Evolutionary conservation across 2,888 invertebrate genomes (phyloP).

Genomic region (Lycocerus yunnanus): DNA sequence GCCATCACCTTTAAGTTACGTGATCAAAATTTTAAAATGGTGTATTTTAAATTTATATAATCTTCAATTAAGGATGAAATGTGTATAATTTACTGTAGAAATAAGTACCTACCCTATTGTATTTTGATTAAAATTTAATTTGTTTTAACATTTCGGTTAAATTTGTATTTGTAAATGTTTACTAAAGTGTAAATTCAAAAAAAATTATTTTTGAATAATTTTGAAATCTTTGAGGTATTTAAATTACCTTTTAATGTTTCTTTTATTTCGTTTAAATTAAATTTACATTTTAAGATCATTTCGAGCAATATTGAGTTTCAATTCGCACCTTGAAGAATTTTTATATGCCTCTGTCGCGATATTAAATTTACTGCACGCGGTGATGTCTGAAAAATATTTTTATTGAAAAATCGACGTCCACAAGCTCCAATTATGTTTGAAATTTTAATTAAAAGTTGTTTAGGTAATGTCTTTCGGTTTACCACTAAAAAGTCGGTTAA

Average conservation of each 20-base stretch:
- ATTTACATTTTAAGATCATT: not conserved
- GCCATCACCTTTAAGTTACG: too few species aligned
- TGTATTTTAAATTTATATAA: too few species aligned
- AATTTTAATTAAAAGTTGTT: constrained; percentile 11
- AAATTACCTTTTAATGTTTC: not conserved
- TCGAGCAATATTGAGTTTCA: not conserved
- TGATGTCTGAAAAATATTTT: not conserved
- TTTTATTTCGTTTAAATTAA: not conserved
- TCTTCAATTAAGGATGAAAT: too few species aligned
- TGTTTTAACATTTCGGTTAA: too few species aligned
- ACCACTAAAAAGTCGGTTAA: constrained; percentile 22
- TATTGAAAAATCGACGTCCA: not conserved
- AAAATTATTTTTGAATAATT: not conserved
- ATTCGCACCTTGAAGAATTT: not conserved
- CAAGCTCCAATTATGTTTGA: not conserved
- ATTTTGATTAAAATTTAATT: too few species aligned
- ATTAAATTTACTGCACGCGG: not conserved
- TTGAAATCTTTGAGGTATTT: not conserved
- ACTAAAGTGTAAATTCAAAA: too few species aligned
- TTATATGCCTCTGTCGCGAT: not conserved
- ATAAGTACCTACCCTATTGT: too few species aligned
- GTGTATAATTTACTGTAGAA: too few species aligned
- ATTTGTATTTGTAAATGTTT: too few species aligned
- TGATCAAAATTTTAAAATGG: too few species aligned
- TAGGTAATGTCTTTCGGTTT: constrained; percentile 5